Evolutionary conservation across 2,797 vertebrate genomes (phyloP), one percentile per base, ranked within the genome.

Genomic region (Pachyuromys duprasi): DNA sequence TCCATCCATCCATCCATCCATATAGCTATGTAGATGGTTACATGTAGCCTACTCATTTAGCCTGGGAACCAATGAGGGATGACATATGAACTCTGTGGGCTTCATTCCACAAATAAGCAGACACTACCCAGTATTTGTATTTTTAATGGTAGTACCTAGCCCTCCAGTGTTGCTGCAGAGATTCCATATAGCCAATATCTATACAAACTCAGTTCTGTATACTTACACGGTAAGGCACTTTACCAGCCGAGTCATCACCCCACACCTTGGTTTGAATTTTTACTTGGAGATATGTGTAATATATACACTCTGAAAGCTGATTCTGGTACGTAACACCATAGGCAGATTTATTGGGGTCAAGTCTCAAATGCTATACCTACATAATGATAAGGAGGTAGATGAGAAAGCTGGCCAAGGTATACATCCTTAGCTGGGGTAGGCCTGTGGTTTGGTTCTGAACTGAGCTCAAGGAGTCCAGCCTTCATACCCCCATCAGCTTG

Each of bases 121-220:
- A 96, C 97, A 98, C 97, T 97, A 94, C 97, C 86, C 96, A 49
- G 80, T 86, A 98, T 98, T 98, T 98, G 97, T 98, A 98, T 98
- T 97, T 97, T 97, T 98, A 98, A 98, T 98, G 96, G 98, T 57
- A 89, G 96, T 92, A 96, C 96, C 97, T 97, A 98, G 98, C 97
- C 97, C 97, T 93, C 86, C 76, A 95, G 97, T 94, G 96, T 97
- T 97, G 92, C 95, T 98, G 97, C 93, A 98, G 97, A 97, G 98
- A 98, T 98, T 97, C 55, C 55, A 57, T 18, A 57, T 57, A 57
- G 17, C 55, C 55, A 57, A 49, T 11, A 4, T 42, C 3, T 62
- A 22, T 62, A 24, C 22, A 24, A 11, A 49, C 9, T 60, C 69
- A 72, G 2, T 86, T 69, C 65, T 26, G 3, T 0, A 28, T 49